Conservation (phyloP, 2,797 vertebrate genomes). For the Dromococcyx pavoninus region DNA sequence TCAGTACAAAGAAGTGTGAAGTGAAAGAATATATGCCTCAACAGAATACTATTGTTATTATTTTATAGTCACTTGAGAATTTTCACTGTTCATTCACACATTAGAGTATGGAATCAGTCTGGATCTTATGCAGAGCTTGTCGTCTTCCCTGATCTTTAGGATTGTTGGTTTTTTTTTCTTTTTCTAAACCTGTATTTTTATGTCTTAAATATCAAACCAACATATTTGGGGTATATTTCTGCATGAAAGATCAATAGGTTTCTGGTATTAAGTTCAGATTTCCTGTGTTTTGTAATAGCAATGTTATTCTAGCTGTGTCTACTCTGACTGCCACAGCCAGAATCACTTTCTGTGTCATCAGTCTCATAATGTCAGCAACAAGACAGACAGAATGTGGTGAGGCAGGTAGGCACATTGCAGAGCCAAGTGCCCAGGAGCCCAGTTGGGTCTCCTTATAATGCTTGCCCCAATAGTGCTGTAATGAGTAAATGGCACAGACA, state of each 20-base stretch:
- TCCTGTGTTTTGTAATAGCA: not conserved
- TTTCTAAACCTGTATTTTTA: not conserved
- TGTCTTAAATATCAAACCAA: not conserved
- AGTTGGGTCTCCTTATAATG: not conserved
- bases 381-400: not conserved
- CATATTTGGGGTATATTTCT: not conserved
- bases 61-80: not conserved
- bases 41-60: not conserved
- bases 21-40: not conserved
- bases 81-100: not conserved
- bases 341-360: not conserved
- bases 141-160: not conserved
- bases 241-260: not conserved
- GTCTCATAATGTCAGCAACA: not conserved
- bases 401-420: not conserved
- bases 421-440: not conserved
- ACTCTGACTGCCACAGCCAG: not conserved
- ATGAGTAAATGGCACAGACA: not conserved
- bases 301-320: not conserved
- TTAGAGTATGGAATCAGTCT: not conserved
- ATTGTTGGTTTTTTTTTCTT: not conserved
- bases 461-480: not conserved
- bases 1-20: not conserved
- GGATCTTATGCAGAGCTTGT: not conserved
- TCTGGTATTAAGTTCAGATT: not conserved